Percentiles rank a stretch among this genome's conserved stretches.
Evolutionary conservation across 2,888 invertebrate genomes (phyloP).

Genomic region (Drosophila monieri): DNA sequence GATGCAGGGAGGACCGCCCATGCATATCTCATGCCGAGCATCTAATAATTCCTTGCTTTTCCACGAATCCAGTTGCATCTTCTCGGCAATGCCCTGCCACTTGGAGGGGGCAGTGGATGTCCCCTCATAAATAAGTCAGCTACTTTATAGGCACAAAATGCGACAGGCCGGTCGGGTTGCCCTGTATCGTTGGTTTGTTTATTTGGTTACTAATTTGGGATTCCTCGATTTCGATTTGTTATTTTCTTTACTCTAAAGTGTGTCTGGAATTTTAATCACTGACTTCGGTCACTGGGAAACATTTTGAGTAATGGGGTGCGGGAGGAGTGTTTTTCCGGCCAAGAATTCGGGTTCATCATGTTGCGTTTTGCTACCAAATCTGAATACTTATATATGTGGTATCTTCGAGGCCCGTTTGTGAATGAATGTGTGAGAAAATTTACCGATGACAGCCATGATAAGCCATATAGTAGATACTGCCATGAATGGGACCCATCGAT

Average conservation of each 20-base stretch:
- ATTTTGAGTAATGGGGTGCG: slow-evolving; percentile 73
- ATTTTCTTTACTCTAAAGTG: slow-evolving; percentile 38
- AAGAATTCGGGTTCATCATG: slow-evolving; percentile 47
- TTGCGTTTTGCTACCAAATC: slow-evolving; percentile 13
- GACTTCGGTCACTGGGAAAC: slow-evolving; percentile 60
- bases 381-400: neutral
- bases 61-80: slow-evolving; percentile 73
- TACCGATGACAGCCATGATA: slow-evolving; percentile 55
- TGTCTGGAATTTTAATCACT: slow-evolving; percentile 76
- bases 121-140: slow-evolving; percentile 74
- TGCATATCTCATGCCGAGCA: slow-evolving; percentile 64
- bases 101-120: slow-evolving; percentile 40
- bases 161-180: slow-evolving; percentile 47
- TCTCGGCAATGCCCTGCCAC: slow-evolving; percentile 24
- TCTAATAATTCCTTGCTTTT: slow-evolving; percentile 72
- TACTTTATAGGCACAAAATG: slow-evolving; percentile 57
- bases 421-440: slow-evolving; percentile 76
- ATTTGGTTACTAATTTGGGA: slow-evolving; percentile 80
- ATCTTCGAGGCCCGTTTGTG: slow-evolving; percentile 44
- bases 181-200: slow-evolving; percentile 68
- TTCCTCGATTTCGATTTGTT: slow-evolving; percentile 54
- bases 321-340: slow-evolving; percentile 57
- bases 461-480: slow-evolving; percentile 19
- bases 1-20: slow-evolving; percentile 58
- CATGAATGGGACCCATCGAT: slow-evolving; percentile 37